Evolutionary conservation across 1,140 invertebrate species (phyloP).

Genomic region (Stegodyphus dumicola): DNA sequence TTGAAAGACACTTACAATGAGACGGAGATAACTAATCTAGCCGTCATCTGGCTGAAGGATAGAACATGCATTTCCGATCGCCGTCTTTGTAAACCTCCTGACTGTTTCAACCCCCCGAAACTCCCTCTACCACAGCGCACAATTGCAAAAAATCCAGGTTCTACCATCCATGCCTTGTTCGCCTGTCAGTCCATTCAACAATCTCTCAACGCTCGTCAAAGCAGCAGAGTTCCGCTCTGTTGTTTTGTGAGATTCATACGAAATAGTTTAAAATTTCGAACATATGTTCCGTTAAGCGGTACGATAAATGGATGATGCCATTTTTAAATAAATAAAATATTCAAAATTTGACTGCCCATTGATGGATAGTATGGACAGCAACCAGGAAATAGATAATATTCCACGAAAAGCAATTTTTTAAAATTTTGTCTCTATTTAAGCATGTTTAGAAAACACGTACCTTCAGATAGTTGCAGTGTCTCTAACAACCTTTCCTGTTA

Average conservation of each 20-base stretch:
- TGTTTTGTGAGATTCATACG: background rate
- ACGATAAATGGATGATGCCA: background rate
- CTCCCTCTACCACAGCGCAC: background rate
- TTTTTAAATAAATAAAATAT: background rate
- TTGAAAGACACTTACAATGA: no score
- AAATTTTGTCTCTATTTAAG: no score
- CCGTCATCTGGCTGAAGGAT: no score
- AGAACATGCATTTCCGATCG: conserved; percentile 1
- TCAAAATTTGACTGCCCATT: background rate
- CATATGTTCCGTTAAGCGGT: background rate
- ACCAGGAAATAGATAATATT: no score
- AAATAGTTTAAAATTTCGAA: background rate
- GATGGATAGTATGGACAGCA: no score
- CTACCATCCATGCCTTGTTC: background rate
- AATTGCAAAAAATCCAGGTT: background rate
- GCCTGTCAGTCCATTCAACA: background rate
- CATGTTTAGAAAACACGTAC: no score
- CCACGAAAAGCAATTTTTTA: no score
- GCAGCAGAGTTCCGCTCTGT: background rate
- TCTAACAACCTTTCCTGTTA: no score
- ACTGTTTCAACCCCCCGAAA: background rate
- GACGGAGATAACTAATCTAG: no score
- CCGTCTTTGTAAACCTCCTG: background rate
- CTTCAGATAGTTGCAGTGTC: no score
- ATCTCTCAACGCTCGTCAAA: background rate